These are phyloP conservation scores for Beroe ovata DNA, from an alignment of 37 sponge, comb jelly and placozoan genomes.

Conservation along the genomic window DNA sequence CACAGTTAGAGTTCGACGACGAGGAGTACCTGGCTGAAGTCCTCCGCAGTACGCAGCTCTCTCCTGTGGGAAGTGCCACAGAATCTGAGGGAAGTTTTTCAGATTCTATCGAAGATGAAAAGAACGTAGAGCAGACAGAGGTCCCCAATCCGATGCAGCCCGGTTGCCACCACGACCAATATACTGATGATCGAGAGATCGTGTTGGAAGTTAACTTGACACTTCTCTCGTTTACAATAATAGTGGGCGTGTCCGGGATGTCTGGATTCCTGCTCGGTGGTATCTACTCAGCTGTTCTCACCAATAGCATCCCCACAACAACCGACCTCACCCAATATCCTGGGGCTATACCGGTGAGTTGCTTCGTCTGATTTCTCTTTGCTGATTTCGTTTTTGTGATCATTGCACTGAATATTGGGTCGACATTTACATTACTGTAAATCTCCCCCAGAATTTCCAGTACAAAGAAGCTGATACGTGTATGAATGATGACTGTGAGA, in stretches of 20 bases:
- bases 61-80: neutral
- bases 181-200: neutral
- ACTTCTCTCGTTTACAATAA: conserved; percentile 41
- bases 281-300: conserved; percentile 55
- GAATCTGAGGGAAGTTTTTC: neutral
- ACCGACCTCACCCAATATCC: conserved; percentile 58
- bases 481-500: neutral
- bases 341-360: conserved; percentile 33
- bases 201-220: conserved; percentile 55
- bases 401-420: too few species aligned
- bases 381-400: too few species aligned
- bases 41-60: neutral
- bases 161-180: neutral
- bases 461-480: conserved; percentile 22
- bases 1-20: conserved; percentile 46
- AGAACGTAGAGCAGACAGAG: neutral
- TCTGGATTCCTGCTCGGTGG: conserved; percentile 63
- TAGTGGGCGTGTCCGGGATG: conserved; percentile 58
- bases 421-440: too few species aligned
- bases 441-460: conserved; percentile 17
- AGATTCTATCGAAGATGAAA: neutral
- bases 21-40: conserved; percentile 51
- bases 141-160: neutral
- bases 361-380: too few species aligned
- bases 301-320: conserved; percentile 7